Conservation (phyloP, 2,113 vertebrate species). For the Azemiops feae region DNA sequence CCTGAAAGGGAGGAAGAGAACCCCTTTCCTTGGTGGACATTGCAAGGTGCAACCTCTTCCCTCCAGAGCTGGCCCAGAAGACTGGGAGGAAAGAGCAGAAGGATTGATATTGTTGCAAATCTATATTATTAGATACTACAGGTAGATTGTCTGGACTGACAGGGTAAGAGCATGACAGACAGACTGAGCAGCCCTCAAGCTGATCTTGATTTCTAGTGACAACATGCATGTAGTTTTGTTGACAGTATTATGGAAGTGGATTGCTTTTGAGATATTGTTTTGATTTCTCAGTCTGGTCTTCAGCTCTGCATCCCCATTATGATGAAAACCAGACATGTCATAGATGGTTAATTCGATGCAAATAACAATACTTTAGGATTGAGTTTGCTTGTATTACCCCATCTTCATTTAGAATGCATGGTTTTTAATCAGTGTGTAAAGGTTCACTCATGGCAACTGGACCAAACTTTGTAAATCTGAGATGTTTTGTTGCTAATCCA, state of each 20-base stretch:
- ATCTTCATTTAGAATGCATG: neutral
- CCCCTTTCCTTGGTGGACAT: neutral
- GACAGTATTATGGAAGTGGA: too few relatives aligned
- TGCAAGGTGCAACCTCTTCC: neutral
- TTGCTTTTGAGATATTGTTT: too few relatives aligned
- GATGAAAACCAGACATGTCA: neutral
- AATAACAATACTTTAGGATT: neutral
- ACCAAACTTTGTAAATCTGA: too few relatives aligned
- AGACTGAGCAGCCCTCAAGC: too few relatives aligned
- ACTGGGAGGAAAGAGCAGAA: neutral
- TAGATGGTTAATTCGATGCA: neutral
- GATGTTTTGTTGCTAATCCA: too few relatives aligned
- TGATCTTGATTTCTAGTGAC: too few relatives aligned
- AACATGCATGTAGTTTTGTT: too few relatives aligned
- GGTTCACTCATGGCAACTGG: too few relatives aligned
- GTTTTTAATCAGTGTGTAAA: too few relatives aligned
- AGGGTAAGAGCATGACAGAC: too few relatives aligned
- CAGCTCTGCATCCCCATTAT: neutral
- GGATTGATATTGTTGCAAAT: neutral
- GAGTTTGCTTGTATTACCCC: neutral
- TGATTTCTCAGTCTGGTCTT: too few relatives aligned
- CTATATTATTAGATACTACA: neutral
- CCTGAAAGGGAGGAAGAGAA: neutral
- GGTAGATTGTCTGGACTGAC: neutral
- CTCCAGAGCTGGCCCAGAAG: neutral